These are phyloP conservation scores for Rhagoletis pomonella DNA, from an alignment of 1,140 invertebrate genomes.

Conservation along the genomic window DNA sequence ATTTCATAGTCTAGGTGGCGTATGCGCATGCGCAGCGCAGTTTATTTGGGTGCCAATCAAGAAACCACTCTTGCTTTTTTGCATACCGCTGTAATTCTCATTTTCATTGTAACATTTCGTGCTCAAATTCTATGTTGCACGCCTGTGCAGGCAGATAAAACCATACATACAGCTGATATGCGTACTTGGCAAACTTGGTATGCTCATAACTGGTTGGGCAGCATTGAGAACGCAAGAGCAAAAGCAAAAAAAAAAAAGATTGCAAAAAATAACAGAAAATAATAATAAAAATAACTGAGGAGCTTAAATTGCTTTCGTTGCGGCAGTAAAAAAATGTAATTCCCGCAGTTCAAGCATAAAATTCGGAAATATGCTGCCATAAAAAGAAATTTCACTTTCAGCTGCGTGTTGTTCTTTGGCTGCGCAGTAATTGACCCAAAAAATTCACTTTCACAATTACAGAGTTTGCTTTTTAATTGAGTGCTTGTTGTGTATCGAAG, in stretches of 20 bases:
- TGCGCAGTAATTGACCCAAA: slow-evolving; percentile 6
- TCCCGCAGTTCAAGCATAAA: not conserved
- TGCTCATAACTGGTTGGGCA: slow-evolving; percentile 13
- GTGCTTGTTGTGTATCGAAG: not conserved
- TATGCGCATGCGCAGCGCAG: not conserved
- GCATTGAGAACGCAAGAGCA: not conserved
- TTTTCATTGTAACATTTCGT: slow-evolving; percentile 10
- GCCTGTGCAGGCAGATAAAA: not conserved
- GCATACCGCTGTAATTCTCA: not conserved
- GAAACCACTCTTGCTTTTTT: slow-evolving; percentile 20
- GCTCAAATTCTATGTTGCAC: not conserved
- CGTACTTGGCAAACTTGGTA: slow-evolving; percentile 7
- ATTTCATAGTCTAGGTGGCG: slow-evolving; percentile 4
- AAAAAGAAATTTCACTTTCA: slow-evolving; percentile 28
- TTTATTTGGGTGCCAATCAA: slow-evolving; percentile 9
- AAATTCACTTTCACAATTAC: not conserved
- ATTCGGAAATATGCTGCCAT: not conserved
- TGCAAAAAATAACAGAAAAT: not conserved
- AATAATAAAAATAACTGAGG: not conserved
- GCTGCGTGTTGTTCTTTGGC: not conserved
- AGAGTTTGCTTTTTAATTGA: not conserved
- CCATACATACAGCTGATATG: not conserved
- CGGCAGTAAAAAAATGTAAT: not conserved
- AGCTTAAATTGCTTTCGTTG: not conserved
- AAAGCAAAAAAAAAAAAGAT: not conserved